Evolutionary conservation across 2,113 vertebrate species (phyloP).

Genomic region (Ellobius talpinus): DNA sequence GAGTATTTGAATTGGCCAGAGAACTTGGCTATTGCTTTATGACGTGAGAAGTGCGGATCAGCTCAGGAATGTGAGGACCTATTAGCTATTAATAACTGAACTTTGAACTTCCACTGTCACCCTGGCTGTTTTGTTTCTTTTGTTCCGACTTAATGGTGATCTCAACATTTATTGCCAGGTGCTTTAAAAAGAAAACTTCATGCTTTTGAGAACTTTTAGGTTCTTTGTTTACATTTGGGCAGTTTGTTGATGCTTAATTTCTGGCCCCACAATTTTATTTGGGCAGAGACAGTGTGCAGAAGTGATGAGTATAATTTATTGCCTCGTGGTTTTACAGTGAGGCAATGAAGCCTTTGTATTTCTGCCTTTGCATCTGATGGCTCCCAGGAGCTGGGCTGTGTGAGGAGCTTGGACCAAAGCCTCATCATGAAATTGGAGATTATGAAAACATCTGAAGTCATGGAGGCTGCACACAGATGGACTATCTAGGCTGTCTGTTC

Average conservation of each 20-base stretch:
- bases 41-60: neutral
- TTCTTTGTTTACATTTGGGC: neutral
- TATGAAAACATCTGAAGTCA: neutral
- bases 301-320: neutral
- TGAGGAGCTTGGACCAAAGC: constrained; percentile 33
- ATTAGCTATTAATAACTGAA: constrained; percentile 25
- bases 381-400: neutral
- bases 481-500: neutral
- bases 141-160: neutral
- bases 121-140: neutral
- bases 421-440: neutral
- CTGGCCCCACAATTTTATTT: neutral
- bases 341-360: neutral
- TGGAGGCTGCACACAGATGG: neutral
- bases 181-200: constrained; percentile 19
- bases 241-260: constrained; percentile 10
- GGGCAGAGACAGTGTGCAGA: neutral
- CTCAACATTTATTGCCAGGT: neutral
- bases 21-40: neutral
- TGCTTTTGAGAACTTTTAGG: neutral
- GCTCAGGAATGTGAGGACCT: neutral
- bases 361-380: neutral
- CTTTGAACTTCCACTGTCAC: neutral
- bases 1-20: neutral
- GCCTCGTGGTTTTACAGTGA: neutral